A percentile compares a stretch with the other conserved stretches of the same genome.
phyloP scores from a whole-genome alignment of 2,113 vertebrate species.

The Taxidea taxus region DNA sequence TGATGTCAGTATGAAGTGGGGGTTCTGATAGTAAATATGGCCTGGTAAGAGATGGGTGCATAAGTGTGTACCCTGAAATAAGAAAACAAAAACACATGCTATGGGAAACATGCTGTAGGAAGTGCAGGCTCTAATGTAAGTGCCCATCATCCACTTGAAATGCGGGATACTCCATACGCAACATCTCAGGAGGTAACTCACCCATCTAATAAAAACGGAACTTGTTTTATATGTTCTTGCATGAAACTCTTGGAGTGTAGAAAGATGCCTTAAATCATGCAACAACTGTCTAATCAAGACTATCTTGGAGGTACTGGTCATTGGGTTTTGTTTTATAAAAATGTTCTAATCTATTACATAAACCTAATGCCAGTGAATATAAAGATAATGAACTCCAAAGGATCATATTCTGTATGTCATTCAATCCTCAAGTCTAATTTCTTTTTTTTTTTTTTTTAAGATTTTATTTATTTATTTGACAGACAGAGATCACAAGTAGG shows the following conservation, averaged over 20 bases:
- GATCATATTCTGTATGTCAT: not conserved
- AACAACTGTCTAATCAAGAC: not conserved
- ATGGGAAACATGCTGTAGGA: not conserved
- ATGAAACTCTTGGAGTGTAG: not conserved
- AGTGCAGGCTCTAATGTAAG: not conserved
- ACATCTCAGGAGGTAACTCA: not conserved
- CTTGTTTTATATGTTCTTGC: not conserved
- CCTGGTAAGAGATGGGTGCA: conserved; percentile 97
- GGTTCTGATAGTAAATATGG: conserved; percentile 96
- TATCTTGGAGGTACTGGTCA: not conserved
- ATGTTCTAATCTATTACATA: not conserved
- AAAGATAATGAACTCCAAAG: not conserved
- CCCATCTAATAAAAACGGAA: not conserved
- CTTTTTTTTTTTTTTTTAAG: too few species aligned
- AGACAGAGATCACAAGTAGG: too few species aligned
- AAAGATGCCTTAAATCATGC: not conserved
- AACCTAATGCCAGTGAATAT: not conserved
- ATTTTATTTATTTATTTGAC: too few species aligned
- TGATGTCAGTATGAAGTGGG: conserved; percentile 96
- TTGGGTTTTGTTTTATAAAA: not conserved
- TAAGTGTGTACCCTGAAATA: conserved; percentile 94
- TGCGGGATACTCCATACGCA: not conserved
- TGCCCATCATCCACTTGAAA: not conserved
- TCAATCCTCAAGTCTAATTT: not conserved
- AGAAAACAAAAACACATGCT: conserved; percentile 8